phyloP scores from a whole-genome alignment of 2,797 vertebrate species.

The Brotula barbata region DNA sequence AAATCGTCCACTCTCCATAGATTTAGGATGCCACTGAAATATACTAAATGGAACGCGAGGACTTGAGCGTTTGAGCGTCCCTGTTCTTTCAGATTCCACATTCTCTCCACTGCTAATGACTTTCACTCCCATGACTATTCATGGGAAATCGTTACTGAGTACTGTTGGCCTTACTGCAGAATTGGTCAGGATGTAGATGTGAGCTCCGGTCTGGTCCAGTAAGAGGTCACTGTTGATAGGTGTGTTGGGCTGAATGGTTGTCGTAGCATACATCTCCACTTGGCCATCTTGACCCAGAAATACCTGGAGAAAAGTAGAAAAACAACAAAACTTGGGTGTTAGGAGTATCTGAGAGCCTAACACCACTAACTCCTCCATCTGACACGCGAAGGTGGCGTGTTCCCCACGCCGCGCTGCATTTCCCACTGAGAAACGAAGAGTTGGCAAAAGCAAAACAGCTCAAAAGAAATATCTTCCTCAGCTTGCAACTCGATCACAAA shows the following conservation, averaged over 20 bases:
- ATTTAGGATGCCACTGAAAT: no score
- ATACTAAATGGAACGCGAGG: no score
- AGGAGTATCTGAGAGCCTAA: no score
- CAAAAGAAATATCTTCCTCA: slow-evolving; percentile 39
- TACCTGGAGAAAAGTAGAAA: slow-evolving; percentile 75
- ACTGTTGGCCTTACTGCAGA: slow-evolving; percentile 76
- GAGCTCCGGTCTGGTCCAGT: slow-evolving; percentile 83
- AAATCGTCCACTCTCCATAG: no score
- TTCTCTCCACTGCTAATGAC: no score
- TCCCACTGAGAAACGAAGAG: slow-evolving; percentile 13
- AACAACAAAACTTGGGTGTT: background rate
- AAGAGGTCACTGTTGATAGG: slow-evolving; percentile 86
- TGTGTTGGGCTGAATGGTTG: slow-evolving; percentile 82
- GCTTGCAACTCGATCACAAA: slow-evolving; percentile 41
- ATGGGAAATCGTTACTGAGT: background rate
- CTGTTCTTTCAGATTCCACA: no score
- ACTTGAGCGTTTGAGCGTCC: no score
- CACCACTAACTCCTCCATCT: no score
- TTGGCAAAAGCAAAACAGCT: slow-evolving; percentile 2
- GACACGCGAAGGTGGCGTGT: no score
- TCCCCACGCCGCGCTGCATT: slow-evolving; percentile 6
- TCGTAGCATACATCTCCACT: slow-evolving; percentile 79
- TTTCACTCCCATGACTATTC: no score
- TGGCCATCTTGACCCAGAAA: slow-evolving; percentile 82
- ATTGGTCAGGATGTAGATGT: slow-evolving; percentile 92